Evolutionary conservation across 2,888 invertebrate species (phyloP).

Genomic region (Fragum fragum): DNA sequence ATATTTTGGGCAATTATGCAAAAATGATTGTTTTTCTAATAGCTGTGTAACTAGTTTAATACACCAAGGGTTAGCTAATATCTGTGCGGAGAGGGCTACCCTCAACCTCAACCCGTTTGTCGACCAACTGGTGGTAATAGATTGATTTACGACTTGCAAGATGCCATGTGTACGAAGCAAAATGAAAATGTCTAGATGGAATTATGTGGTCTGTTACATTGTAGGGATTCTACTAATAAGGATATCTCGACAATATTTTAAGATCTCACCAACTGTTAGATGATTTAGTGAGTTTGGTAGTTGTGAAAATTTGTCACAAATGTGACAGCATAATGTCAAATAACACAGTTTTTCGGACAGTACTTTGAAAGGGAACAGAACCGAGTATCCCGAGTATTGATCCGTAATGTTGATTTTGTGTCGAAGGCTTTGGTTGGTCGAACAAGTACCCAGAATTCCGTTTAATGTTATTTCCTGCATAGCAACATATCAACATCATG

Average conservation of each 20-base stretch:
- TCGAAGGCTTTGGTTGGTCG: slow-evolving; percentile 41
- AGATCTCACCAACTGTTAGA: background rate
- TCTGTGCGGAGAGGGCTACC: no score
- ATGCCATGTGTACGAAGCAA: background rate
- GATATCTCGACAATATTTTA: background rate
- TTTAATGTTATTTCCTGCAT: slow-evolving; percentile 74
- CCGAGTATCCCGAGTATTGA: background rate
- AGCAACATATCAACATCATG: slow-evolving; percentile 80
- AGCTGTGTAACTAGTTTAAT: no score
- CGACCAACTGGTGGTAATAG: no score
- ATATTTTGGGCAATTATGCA: no score
- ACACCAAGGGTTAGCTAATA: no score
- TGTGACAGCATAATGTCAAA: slow-evolving; percentile 13
- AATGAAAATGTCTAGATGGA: background rate
- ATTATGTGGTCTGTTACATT: background rate
- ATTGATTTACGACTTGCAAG: background rate
- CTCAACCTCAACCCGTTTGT: no score
- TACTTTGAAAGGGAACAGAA: background rate
- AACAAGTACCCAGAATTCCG: slow-evolving; percentile 64
- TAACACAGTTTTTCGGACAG: background rate
- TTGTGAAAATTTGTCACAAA: background rate
- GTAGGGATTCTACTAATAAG: background rate
- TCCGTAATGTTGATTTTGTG: slow-evolving; percentile 13
- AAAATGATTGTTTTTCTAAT: no score
- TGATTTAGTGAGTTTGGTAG: background rate